Evolutionary conservation across 1,140 invertebrate species (phyloP).

Genomic region (Neomicropteryx cornuta): DNA sequence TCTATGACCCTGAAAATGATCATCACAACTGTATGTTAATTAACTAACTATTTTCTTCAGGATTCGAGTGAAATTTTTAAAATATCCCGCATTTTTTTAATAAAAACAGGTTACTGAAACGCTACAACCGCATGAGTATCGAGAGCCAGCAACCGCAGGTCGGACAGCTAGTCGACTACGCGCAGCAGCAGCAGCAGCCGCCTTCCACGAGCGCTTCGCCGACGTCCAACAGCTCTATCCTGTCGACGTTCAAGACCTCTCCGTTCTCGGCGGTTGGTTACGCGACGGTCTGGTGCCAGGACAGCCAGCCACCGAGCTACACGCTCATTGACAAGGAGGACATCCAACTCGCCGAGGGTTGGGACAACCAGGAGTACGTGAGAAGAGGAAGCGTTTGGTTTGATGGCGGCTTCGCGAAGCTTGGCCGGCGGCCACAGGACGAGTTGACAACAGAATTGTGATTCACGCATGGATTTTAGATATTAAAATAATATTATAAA

Average conservation of each 20-base stretch:
- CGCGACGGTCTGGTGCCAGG: slow-evolving; percentile 34
- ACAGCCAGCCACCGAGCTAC: slow-evolving; percentile 39
- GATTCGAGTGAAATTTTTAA: too few relatives aligned
- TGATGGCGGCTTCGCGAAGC: slow-evolving; percentile 60
- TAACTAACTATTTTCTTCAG: neutral
- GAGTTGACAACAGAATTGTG: slow-evolving; percentile 68
- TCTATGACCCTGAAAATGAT: neutral
- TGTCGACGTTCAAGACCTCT: slow-evolving; percentile 46
- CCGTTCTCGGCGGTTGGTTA: slow-evolving; percentile 34
- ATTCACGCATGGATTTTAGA: too few relatives aligned
- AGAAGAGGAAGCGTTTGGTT: slow-evolving; percentile 45
- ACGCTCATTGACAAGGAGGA: slow-evolving; percentile 30
- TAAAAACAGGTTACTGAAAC: slow-evolving; percentile 42
- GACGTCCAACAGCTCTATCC: slow-evolving; percentile 30
- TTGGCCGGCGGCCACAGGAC: slow-evolving; percentile 64
- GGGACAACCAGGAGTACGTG: slow-evolving; percentile 33
- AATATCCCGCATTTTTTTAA: too few relatives aligned
- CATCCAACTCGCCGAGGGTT: slow-evolving; percentile 41
- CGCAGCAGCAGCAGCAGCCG: slow-evolving; percentile 49
- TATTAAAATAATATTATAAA: too few relatives aligned
- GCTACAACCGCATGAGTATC: slow-evolving; percentile 54
- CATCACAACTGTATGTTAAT: neutral
- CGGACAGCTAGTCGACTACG: slow-evolving; percentile 52
- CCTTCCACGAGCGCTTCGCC: slow-evolving; percentile 29
- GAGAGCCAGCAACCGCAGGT: slow-evolving; percentile 31